phyloP scores from a whole-genome alignment of 1,140 invertebrate species.

The Hycleus cichorii region DNA sequence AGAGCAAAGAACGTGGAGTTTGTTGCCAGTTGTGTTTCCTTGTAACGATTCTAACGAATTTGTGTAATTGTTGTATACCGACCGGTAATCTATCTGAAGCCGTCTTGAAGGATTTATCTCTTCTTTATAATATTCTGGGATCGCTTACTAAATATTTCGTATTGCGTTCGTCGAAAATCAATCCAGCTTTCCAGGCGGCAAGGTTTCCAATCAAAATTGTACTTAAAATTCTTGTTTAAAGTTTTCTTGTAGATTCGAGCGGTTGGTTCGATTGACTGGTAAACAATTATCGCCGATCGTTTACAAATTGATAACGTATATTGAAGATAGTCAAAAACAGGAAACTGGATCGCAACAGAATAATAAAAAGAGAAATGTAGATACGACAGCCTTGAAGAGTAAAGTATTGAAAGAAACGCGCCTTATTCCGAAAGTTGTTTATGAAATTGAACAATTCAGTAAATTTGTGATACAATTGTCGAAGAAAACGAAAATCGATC shows the following conservation, averaged over 20 bases:
- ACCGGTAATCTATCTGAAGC: slow-evolving; percentile 39
- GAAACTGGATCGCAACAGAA: slow-evolving; percentile 28
- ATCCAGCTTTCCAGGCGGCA: slow-evolving; percentile 43
- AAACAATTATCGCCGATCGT: slow-evolving; percentile 48
- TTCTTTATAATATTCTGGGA: slow-evolving; percentile 42
- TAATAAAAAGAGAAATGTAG: slow-evolving; percentile 34
- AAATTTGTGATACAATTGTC: slow-evolving; percentile 49
- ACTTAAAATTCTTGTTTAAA: slow-evolving; percentile 1
- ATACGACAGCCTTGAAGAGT: slow-evolving; percentile 43
- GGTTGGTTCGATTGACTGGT: slow-evolving; percentile 49
- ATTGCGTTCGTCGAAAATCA: slow-evolving; percentile 39
- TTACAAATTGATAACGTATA: slow-evolving; percentile 48
- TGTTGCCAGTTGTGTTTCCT: slow-evolving; percentile 44
- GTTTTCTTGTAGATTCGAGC: slow-evolving; percentile 44
- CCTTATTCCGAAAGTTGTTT: slow-evolving; percentile 50
- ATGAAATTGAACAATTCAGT: slow-evolving; percentile 53
- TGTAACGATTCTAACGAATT: slow-evolving; percentile 38
- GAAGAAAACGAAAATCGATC: slow-evolving; percentile 49
- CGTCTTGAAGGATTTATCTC: slow-evolving; percentile 44
- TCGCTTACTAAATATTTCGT: slow-evolving; percentile 47
- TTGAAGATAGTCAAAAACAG: slow-evolving; percentile 44
- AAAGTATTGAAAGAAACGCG: slow-evolving; percentile 53
- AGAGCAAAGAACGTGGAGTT: slow-evolving; percentile 42
- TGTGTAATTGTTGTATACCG: slow-evolving; percentile 38
- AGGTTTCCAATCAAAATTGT: slow-evolving; percentile 31